Evolutionary conservation across 2,888 invertebrate species (phyloP), one percentile per base, ranked within the genome.

Genomic region (Latheticus oryzae): DNA sequence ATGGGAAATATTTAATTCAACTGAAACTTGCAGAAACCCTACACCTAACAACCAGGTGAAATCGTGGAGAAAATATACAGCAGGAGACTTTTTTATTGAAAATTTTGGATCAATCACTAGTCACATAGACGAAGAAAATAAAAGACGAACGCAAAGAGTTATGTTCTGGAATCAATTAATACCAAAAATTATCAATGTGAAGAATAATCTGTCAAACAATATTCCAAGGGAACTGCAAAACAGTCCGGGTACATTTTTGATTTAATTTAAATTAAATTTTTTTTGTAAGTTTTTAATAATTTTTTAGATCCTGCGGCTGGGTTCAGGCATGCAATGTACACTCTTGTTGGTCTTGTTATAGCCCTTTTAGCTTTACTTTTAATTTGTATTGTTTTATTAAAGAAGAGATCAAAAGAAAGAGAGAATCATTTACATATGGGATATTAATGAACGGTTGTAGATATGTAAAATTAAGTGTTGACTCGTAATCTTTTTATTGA

Each of bases 1-100:
- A 4, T 45, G n/a, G 11, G 2, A 13, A 11, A 2, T 28, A 26
- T 3, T 3, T 45, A 9, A 28, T 3, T 9, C 8, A 11, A 24
- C 16, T 19, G 19, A 15, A 23, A 15, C 12, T 45, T 70, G 42
- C 51, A 86, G 86, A 9, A 84, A 84, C 66, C 87, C 88, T 9
- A 84, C 82, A 7, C 79, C 82, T 1, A 80, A 79, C 15, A 76
- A 78, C 13, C 76, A 78, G 23, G 80, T 81, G 58, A 81, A 82
- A 35, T 77, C 79, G 5, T 90, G 90, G 89, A 78, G 80, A 60
- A 82, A 83, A 11, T 88, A 87, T 69, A 81, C 79, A 62, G 70
- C 78, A 7, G 79, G 79, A 2, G 81, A 83, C 62, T 78, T 79
- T 26, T 78, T 82, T 60, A 77, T 85, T 35, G 80, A 81, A 69